Base-by-base conservation (phyloP, 2,113 vertebrate genomes). In the Cranoglanis bouderius region DNA sequence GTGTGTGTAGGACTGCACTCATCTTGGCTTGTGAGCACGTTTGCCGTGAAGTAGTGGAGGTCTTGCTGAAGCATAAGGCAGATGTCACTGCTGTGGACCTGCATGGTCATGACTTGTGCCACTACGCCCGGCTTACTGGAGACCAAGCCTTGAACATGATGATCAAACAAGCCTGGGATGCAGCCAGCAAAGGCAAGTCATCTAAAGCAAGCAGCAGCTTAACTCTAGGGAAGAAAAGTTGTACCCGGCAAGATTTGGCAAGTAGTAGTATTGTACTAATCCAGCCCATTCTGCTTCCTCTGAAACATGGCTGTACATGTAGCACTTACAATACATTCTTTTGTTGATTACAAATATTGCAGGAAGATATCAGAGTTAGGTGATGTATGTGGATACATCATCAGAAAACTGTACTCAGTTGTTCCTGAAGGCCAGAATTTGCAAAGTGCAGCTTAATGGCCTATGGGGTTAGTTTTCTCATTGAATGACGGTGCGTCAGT, bases 11-110 rank as follows among this genome's bases (percentile, higher is more conserved):
- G 94, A 97, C 96, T 14, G 95, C 97, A 38, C 91, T 97, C 0
- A 97, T 97, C 95, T 16, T 97, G 19, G 97, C 96, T 24, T 97
- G 96, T 49, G 96, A 97, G 59, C 95, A 95, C 0, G 95, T 95
- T 80, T 96, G 96, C 93, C 95, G 67, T 92, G 97, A 97, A 14
- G 96, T 96, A 0, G 96, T 96, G 5, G 96, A 97, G 65, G 93
- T 97, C 46, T 86, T 97, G 90, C 91, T 97, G 85, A 96, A 82
- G 84, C 96, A 95, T 2, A 96, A 96, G 0, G 96, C 96, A 0
- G 96, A 97, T 29, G 92, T 93, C 38, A 93, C 86, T 40, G 84
- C 96, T 88, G 91, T 95, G 65, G 97, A 97, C 40, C 87, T 95
- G 85, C 92, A 96, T 3, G 96, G 96, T 24, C 96, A 97, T 21